Evolutionary conservation across 53 echinoderm and acorn worm species (phyloP).

Genomic region (Patiria pectinifera): DNA sequence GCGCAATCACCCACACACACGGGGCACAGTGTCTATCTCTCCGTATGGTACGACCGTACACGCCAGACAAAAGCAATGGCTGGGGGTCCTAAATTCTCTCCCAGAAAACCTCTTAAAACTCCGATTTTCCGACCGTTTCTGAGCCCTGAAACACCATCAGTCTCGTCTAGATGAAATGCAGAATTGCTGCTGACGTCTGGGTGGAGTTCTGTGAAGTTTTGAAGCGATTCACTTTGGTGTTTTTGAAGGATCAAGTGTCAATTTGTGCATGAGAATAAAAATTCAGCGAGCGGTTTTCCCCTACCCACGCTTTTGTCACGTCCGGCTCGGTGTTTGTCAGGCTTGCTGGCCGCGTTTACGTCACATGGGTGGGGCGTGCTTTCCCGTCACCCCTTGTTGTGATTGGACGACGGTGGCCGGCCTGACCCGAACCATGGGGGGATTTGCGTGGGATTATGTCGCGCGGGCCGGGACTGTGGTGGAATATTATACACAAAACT

Average conservation of each 20-base stretch:
- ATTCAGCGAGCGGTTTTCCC: not conserved
- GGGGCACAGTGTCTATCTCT: not conserved
- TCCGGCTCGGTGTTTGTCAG: conserved; percentile 62
- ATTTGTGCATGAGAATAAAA: not conserved
- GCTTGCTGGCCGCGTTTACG: conserved; percentile 61
- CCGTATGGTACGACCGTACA: not conserved
- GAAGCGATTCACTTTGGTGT: not conserved
- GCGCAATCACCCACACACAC: conserved; percentile 34
- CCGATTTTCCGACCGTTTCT: conserved; percentile 10
- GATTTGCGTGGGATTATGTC: conserved; percentile 43
- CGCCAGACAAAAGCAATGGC: conserved; percentile 42
- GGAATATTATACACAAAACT: not conserved
- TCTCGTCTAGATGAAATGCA: not conserved
- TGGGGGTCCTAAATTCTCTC: not conserved
- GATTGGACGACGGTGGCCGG: conserved; percentile 37
- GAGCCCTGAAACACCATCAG: not conserved
- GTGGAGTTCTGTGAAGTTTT: not conserved
- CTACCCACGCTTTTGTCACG: conserved; percentile 64
- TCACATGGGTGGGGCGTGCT: conserved; percentile 63
- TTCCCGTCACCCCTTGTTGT: conserved; percentile 47
- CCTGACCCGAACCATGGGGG: conserved; percentile 54
- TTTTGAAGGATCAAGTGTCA: not conserved
- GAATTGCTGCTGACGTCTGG: not conserved
- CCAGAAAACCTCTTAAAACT: not conserved
- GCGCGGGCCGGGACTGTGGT: not conserved